A percentile compares a stretch with the other conserved stretches of the same genome.
Conservation (phyloP, 1,140 invertebrate genomes). For the Platorchestia sp. region DNA sequence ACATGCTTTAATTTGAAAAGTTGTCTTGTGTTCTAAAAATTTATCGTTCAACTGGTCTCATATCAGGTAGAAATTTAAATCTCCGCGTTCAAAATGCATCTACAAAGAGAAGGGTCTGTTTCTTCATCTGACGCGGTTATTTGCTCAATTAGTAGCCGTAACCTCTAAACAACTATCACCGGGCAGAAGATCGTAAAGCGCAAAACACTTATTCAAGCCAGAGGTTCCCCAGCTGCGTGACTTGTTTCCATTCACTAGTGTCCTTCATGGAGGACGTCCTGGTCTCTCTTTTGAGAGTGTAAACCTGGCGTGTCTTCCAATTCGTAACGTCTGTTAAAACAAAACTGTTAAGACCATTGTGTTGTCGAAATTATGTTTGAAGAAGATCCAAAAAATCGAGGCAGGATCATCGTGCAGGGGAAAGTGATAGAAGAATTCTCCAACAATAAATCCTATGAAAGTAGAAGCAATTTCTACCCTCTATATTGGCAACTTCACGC, state of each 20-base stretch:
- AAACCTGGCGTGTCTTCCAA: not conserved
- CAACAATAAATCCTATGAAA: not conserved
- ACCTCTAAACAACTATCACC: not conserved
- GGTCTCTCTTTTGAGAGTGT: not conserved
- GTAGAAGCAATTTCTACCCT: not conserved
- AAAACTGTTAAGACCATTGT: not conserved
- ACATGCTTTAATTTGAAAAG: not conserved
- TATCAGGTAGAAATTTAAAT: not conserved
- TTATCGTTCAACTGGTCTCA: not conserved
- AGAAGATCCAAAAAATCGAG: not conserved
- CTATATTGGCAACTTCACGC: too few species aligned
- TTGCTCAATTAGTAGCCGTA: not conserved
- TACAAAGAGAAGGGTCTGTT: not conserved
- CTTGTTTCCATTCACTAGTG: not conserved
- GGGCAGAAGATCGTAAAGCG: not conserved
- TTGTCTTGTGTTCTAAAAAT: not conserved
- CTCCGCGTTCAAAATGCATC: not conserved
- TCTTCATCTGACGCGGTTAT: not conserved
- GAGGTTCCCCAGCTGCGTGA: not conserved
- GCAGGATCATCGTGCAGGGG: too few species aligned
- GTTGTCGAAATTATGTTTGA: not conserved
- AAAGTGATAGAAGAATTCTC: not conserved
- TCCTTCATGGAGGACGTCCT: not conserved
- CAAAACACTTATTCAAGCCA: not conserved
- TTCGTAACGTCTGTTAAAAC: not conserved